phyloP scores from a whole-genome alignment of 2,888 invertebrate species.

The Agrotis clavis region DNA sequence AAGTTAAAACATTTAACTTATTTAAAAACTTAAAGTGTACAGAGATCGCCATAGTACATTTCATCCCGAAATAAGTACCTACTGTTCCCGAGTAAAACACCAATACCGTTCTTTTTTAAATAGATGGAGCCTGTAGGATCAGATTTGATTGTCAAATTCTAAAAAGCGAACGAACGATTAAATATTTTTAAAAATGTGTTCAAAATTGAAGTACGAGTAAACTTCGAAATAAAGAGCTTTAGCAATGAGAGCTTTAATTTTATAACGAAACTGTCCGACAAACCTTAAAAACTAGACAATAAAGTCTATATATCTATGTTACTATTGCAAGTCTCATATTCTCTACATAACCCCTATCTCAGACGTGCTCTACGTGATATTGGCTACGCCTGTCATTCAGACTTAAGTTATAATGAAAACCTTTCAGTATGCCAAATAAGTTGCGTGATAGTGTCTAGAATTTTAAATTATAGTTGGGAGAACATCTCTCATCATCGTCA shows the following conservation, averaged over 20 bases:
- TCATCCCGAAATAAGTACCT: no score
- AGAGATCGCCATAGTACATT: no score
- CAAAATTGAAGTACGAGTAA: neutral
- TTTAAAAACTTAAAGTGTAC: no score
- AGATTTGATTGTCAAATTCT: no score
- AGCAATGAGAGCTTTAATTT: neutral
- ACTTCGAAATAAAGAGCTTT: neutral
- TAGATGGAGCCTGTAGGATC: no score
- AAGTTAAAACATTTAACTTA: no score
- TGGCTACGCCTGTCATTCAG: neutral
- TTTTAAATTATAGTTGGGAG: neutral
- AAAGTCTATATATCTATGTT: neutral
- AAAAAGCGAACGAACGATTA: no score
- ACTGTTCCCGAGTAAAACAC: no score
- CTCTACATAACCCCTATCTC: neutral
- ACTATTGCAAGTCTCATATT: neutral
- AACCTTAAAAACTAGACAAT: neutral
- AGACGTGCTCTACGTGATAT: neutral
- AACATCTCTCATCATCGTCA: neutral
- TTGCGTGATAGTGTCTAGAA: neutral
- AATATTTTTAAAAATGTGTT: no score
- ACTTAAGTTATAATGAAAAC: conserved; percentile 3
- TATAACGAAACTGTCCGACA: neutral
- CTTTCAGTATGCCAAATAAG: neutral
- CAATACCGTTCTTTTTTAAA: no score